phyloP scores from a whole-genome alignment of 2,113 vertebrate genomes.

The Pao palembangensis region DNA sequence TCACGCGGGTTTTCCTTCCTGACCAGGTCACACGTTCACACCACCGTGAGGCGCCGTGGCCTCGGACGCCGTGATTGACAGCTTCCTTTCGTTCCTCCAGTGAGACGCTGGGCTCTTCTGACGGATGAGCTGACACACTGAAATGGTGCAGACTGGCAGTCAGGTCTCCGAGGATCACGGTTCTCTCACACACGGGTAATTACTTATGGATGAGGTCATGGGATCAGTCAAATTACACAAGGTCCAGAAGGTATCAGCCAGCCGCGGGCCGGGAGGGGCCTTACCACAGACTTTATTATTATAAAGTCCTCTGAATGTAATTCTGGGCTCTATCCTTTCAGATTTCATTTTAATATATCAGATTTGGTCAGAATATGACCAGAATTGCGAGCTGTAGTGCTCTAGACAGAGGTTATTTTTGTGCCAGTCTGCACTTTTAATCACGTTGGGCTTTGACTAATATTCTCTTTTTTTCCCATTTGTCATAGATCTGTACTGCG shows the following conservation, averaged over 20 bases:
- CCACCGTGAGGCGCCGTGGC: constrained; percentile 30
- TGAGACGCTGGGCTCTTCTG: constrained; percentile 20
- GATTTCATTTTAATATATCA: constrained; percentile 22
- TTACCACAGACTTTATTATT: constrained; percentile 4
- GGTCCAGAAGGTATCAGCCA: constrained; percentile 33
- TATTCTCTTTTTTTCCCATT: constrained; percentile 7
- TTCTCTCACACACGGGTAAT: constrained; percentile 42
- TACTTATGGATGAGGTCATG: constrained; percentile 30
- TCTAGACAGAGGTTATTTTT: constrained; percentile 34
- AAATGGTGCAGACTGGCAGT: constrained; percentile 19
- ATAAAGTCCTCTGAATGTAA: neutral
- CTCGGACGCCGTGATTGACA: constrained; percentile 50
- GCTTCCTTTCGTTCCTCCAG: constrained; percentile 32
- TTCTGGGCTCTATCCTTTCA: neutral
- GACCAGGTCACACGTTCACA: neutral
- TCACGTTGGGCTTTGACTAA: constrained; percentile 42
- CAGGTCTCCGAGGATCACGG: constrained; percentile 15
- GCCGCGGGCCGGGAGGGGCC: constrained; percentile 26
- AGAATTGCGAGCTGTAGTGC: constrained; percentile 26
- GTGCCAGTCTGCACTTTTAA: constrained; percentile 39
- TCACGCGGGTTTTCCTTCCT: no score
- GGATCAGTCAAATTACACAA: constrained; percentile 52
- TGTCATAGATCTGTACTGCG: constrained; percentile 11
- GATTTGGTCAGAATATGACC: constrained; percentile 19
- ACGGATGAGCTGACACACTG: constrained; percentile 11